Percentiles rank a stretch among this genome's conserved stretches.
Conservation (phyloP, 1,140 invertebrate genomes). For the Gonatopus flavifemur region DNA sequence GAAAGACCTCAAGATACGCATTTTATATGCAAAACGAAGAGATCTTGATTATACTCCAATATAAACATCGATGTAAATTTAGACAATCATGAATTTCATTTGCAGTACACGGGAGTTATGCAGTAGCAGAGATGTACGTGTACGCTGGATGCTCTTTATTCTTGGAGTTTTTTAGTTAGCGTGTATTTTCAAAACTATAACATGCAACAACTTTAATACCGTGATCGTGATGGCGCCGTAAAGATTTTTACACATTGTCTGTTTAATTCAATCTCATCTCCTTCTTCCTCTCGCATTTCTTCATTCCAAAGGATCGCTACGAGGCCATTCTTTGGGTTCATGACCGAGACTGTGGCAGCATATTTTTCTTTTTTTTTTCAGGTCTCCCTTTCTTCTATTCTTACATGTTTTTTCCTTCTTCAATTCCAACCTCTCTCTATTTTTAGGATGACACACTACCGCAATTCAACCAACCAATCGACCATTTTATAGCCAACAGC, state of each 20-base stretch:
- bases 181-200: too few relatives aligned
- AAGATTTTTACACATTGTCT: conserved; percentile 25
- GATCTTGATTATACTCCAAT: too few relatives aligned
- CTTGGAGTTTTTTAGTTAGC: background rate
- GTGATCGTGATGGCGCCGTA: conserved; percentile 10
- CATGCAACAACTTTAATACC: too few relatives aligned
- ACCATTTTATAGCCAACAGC: too few relatives aligned
- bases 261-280: conserved; percentile 35
- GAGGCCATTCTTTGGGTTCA: conserved; percentile 46
- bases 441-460: conserved; percentile 57
- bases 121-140: too few relatives aligned
- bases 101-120: too few relatives aligned
- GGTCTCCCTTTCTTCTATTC: background rate
- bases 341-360: conserved; percentile 39
- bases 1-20: too few relatives aligned
- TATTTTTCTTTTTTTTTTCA: conserved; percentile 14
- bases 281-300: conserved; percentile 22
- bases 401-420: background rate
- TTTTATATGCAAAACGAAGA: too few relatives aligned
- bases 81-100: too few relatives aligned
- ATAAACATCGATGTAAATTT: too few relatives aligned
- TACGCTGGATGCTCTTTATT: too few relatives aligned
- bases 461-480: conserved; percentile 49
- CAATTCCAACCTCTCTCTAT: conserved; percentile 45
- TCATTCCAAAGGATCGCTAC: too few relatives aligned